These are phyloP conservation scores for Yponomeuta evonymella DNA, from an alignment of 2,888 invertebrate species.

Conservation along the genomic window DNA sequence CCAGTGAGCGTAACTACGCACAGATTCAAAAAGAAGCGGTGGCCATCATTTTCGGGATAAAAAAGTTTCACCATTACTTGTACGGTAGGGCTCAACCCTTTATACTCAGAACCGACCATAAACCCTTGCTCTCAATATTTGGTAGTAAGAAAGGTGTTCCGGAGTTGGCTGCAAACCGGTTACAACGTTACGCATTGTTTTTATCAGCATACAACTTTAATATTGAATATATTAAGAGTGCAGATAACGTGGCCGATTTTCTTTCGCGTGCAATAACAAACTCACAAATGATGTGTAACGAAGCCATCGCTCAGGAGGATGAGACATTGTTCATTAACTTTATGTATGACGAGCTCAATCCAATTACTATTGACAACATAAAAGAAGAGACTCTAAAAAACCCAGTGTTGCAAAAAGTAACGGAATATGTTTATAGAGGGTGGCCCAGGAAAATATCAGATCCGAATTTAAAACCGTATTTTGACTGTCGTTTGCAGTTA, in stretches of 20 bases:
- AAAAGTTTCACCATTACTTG: too few species aligned
- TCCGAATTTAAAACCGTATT: conserved; percentile 13
- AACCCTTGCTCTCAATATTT: conserved; percentile 12
- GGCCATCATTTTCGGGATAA: too few species aligned
- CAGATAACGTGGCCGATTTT: conserved; percentile 7
- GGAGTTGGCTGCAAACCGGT: conserved; percentile 1
- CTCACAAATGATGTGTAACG: not conserved
- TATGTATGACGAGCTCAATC: not conserved
- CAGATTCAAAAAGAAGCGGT: too few species aligned
- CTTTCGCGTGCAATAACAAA: not conserved
- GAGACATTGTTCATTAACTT: conserved; percentile 11
- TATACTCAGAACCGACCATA: conserved; percentile 13
- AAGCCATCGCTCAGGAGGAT: not conserved
- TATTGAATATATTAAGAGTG: conserved; percentile 2
- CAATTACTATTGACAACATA: conserved; percentile 1
- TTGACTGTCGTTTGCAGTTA: conserved; percentile 7
- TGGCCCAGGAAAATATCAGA: conserved; percentile 1
- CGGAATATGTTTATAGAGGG: not conserved
- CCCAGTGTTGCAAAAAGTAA: conserved; percentile 4
- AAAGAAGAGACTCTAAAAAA: not conserved
- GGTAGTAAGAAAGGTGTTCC: conserved; percentile 12
- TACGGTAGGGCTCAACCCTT: not conserved
- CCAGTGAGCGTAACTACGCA: too few species aligned
- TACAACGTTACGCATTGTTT: conserved; percentile 2
- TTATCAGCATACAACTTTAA: conserved; percentile 8